These are phyloP conservation scores for Actenoides hombroni DNA, from an alignment of 2,113 vertebrate genomes.

Conservation along the genomic window DNA sequence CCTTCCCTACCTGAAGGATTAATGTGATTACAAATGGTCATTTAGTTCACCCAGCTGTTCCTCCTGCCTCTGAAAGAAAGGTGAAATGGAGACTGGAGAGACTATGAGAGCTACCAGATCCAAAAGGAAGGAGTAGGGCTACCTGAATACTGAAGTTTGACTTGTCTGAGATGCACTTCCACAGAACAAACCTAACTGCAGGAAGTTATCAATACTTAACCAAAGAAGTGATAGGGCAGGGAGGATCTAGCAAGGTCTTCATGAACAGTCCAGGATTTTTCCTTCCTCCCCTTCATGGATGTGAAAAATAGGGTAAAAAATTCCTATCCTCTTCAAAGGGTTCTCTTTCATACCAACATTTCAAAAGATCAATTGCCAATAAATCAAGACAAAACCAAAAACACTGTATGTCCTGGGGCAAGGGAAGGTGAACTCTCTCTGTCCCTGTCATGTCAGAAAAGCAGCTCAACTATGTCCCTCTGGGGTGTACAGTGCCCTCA, in stretches of 20 bases:
- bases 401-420: background rate
- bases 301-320: background rate
- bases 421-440: background rate
- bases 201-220: background rate
- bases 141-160: background rate
- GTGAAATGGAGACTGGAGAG: background rate
- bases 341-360: conserved; percentile 19
- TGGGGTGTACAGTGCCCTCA: conserved; percentile 38
- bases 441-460: background rate
- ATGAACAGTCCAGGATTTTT: background rate
- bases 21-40: background rate
- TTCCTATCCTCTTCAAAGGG: background rate
- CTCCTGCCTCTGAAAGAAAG: background rate
- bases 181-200: background rate
- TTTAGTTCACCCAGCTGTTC: background rate
- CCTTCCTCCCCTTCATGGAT: background rate
- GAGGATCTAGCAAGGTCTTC: background rate
- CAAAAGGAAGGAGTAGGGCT: background rate
- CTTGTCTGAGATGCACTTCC: background rate
- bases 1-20: background rate
- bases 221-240: background rate
- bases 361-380: conserved; percentile 49
- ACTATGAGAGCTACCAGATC: background rate
- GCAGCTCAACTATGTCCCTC: background rate
- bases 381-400: conserved; percentile 61